Conservation (phyloP, 53 echinoderm and acorn worm genomes). For the Echinometra lucunter region DNA sequence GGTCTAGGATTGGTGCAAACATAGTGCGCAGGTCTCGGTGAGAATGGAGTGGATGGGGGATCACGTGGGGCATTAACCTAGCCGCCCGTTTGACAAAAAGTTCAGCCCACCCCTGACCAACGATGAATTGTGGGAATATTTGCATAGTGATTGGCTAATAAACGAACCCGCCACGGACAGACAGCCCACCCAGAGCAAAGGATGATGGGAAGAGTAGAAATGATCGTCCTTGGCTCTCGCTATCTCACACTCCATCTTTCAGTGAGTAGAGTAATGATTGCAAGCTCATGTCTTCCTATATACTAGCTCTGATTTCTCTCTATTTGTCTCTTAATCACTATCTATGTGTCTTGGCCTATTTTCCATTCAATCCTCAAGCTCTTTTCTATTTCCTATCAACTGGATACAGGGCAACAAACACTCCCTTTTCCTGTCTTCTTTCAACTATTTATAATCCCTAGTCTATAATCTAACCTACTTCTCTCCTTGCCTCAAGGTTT, state of each 20-base stretch:
- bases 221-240: slow-evolving; percentile 51
- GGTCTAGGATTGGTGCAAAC: slow-evolving; percentile 18
- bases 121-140: slow-evolving; percentile 66
- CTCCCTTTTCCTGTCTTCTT: slow-evolving; percentile 71
- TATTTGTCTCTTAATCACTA: slow-evolving; percentile 52
- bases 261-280: slow-evolving; percentile 46
- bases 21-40: background rate
- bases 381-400: slow-evolving; percentile 47
- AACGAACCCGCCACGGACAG: slow-evolving; percentile 58
- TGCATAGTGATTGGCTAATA: slow-evolving; percentile 73
- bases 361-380: slow-evolving; percentile 25
- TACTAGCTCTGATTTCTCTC: slow-evolving; percentile 49
- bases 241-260: slow-evolving; percentile 24
- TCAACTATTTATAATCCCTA: slow-evolving; percentile 65
- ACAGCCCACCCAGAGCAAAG: slow-evolving; percentile 17
- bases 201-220: slow-evolving; percentile 23
- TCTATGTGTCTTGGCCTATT: slow-evolving; percentile 62
- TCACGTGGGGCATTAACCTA: slow-evolving; percentile 58
- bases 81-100: slow-evolving; percentile 41
- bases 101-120: slow-evolving; percentile 69
- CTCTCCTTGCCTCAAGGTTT: slow-evolving; percentile 57
- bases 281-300: slow-evolving; percentile 64
- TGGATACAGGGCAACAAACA: slow-evolving; percentile 60
- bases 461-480: slow-evolving; percentile 63
- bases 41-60: slow-evolving; percentile 30